Conservation (phyloP, 1,140 invertebrate species). For the Myzus persicae region DNA sequence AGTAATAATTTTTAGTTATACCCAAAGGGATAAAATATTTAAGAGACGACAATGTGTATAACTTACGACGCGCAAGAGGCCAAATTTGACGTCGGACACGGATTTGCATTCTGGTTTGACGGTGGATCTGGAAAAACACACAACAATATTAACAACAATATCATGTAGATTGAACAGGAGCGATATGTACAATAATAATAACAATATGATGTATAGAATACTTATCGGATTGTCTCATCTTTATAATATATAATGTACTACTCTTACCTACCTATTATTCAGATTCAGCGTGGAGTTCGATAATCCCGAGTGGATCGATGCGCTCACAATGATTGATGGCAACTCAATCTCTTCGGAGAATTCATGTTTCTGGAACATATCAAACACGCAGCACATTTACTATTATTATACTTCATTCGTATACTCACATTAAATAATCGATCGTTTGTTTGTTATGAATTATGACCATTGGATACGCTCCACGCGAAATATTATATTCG, state of each 20-base stretch:
- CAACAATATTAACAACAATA: not conserved
- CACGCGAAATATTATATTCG: not conserved
- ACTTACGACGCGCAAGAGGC: slow-evolving; percentile 36
- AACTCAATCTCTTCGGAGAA: not conserved
- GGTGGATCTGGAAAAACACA: not conserved
- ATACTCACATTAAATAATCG: not conserved
- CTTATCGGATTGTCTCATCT: not conserved
- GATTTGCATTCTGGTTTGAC: not conserved
- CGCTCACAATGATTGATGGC: not conserved
- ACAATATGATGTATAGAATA: not conserved
- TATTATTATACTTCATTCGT: not conserved
- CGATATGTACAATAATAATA: not conserved
- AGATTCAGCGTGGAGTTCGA: not conserved
- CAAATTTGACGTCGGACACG: not conserved
- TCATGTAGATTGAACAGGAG: not conserved
- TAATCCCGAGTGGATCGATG: slow-evolving; percentile 11
- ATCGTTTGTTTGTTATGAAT: not conserved
- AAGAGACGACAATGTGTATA: not conserved
- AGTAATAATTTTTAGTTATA: not conserved
- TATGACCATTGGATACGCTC: not conserved
- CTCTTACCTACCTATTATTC: not conserved
- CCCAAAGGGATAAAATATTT: not conserved
- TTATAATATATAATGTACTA: not conserved
- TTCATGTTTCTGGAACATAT: slow-evolving; percentile 11
- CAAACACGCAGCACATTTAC: not conserved